Evolutionary conservation across 2,113 vertebrate species (phyloP), one percentile per base, ranked within the genome.

Genomic region (Chrysochloris asiatica): DNA sequence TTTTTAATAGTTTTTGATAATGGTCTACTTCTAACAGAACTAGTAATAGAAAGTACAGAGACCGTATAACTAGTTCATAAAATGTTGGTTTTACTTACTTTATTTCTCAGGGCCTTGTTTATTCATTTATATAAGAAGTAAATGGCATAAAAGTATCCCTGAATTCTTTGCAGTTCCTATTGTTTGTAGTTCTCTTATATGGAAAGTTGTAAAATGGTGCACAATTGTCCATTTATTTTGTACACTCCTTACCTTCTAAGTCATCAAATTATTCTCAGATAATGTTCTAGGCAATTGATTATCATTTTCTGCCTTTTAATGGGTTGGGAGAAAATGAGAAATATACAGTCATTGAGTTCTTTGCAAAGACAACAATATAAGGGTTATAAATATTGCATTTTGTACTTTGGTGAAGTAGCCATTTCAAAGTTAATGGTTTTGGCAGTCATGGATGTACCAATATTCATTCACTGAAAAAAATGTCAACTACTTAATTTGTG

Each of bases 381-480:
- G 50, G 72, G 81, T 95, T 88, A 96, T 96, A 96, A 96, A 97
- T 97, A 96, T 54, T 94, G 90, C 90, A 93, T 94, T 69, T 56
- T 92, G 54, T 95, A 26, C 90, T 92, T 92, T 86, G 76, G 72
- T 75, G 52, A 90, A 78, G 67, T 92, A 59, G 54, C 22, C 48
- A 95, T 93, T 95, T 94, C 80, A 96, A 56, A 95, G 90, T 93
- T 95, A 96, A 95, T 97, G 93, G 43, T 94, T 94, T 94, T 94
- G 93, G 90, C 94, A 95, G 90, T 13, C 38, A 17, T 78, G 54
- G 45, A 85, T 73, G 26, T 16, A 21, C 76, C 83, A 36, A 17
- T 69, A 92, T 83, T 96, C 93, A 96, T 1, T 88, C 92, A 95
- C n/a, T 92, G 95, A 95, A 83, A 82, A 73, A 93, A 95, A 95